Conservation (phyloP, 2,888 invertebrate species). For the Drosophila ustulata region DNA sequence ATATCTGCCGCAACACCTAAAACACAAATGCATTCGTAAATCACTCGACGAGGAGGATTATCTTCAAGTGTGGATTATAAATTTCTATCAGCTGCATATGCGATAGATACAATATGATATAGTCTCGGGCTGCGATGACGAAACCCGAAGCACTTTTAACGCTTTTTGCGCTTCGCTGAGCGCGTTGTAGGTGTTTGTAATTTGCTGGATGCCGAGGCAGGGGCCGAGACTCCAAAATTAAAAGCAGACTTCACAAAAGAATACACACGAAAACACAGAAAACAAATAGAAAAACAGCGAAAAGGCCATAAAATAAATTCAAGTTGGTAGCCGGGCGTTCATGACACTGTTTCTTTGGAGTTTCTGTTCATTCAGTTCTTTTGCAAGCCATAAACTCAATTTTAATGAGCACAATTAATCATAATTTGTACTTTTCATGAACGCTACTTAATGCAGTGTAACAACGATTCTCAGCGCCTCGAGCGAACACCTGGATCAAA, state of each 20-base stretch:
- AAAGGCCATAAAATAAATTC: constrained; percentile 58
- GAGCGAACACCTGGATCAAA: constrained; percentile 64
- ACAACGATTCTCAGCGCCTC: not conserved
- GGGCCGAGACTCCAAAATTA: constrained; percentile 62
- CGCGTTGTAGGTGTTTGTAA: constrained; percentile 64
- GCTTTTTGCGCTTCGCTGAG: constrained; percentile 81
- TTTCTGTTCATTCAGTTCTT: constrained; percentile 57
- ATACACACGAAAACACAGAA: constrained; percentile 28
- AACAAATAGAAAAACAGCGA: constrained; percentile 9
- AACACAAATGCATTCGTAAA: constrained; percentile 65
- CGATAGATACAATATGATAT: not conserved
- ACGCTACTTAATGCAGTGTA: constrained; percentile 32
- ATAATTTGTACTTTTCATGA: constrained; percentile 71
- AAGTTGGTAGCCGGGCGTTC: constrained; percentile 69
- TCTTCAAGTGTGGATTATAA: constrained; percentile 29
- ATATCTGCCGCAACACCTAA: constrained; percentile 39
- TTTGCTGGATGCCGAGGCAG: constrained; percentile 22
- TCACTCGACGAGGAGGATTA: constrained; percentile 42
- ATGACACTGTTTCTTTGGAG: constrained; percentile 73
- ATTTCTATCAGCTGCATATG: constrained; percentile 13
- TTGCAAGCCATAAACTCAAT: constrained; percentile 72
- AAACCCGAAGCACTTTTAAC: constrained; percentile 79
- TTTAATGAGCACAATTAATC: constrained; percentile 77
- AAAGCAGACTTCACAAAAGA: constrained; percentile 64
- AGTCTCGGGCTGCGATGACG: constrained; percentile 63